Base-by-base conservation (phyloP, 2,113 vertebrate genomes). In the Podarcis cretensis region DNA sequence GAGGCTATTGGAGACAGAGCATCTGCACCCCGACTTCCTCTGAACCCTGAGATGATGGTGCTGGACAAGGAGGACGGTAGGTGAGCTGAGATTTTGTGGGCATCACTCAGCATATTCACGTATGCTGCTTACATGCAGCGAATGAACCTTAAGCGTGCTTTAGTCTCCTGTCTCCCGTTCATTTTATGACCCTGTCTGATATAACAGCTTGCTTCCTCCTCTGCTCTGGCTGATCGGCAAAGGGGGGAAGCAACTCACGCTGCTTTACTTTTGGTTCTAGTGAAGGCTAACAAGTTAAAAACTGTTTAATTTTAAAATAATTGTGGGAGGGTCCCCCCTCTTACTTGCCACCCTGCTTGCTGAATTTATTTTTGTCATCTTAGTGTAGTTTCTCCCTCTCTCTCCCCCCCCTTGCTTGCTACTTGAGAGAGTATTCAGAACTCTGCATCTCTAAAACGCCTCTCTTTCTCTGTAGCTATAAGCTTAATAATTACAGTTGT, bases 61-160 rank as follows among this genome's bases (percentile, higher is more conserved):
- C 97, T 99, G 97, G 98, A 99, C 98, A 99, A 99, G 98, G 98
- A 99, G 97, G 99, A 99, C 97, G 98, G 99, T 99, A 98, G 98
- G 99, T 98, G 96, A 95, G 96, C 93, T 97, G 92, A 94, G 95
- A 93, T 92, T 93, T 88, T 91, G 78, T 83, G 16, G 93, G 71
- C 86, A 80, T 69, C 77, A 81, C 89, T 88, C 0, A 9, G 59
- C 92, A 90, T 83, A 91, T 90, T 27, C 14, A 86, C 74, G 54
- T 82, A 87, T 82, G 87, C 85, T 83, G 80, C 69, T 78, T 91
- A 92, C 5, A 23, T 69, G 57, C 89, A 90, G 91, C 83, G 86
- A 94, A 79, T 91, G 90, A 91, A 92, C 87, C 89, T 43, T 85
- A 87, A 90, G 78, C 85, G 87, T 84, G 88, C 75, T 0, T 80